Base-by-base conservation (phyloP, 2,113 vertebrate genomes). In the Neodontobutis hainanensis region DNA sequence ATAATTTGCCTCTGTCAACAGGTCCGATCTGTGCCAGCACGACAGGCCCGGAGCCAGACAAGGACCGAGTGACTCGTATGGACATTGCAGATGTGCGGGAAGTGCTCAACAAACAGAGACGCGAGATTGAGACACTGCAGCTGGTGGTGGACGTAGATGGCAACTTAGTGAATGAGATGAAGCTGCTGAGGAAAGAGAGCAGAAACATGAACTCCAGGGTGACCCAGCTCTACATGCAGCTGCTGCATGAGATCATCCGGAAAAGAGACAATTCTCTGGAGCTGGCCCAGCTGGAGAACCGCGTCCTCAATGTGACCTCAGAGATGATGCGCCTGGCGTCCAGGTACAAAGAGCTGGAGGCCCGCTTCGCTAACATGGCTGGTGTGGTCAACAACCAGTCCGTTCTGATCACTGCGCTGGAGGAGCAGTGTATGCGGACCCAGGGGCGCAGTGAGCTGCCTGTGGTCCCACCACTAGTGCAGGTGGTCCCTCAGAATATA, bases 151-250 rank as follows among this genome's bases (percentile, higher is more conserved):
- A 98, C 0, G 96, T 99, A 57, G 97, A 99, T 0, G 97, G 97
- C 10, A 97, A 96, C 90, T 92, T 99, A 15, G 96, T 99, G 47
- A 99, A 94, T 0, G 97, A 99, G 90, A 97, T 99, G 45, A 99
- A 99, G 87, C 83, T 99, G 57, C 90, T 99, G 83, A 89, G 97
- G 72, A 99, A 99, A 65, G 97, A 99, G 85, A 99, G 97, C 55
- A 93, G 97, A 0, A 99, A 99, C 85, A 99, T 99, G 97, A 99
- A 99, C 91, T 98, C 97, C 0, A 93, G 97, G 0, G 97, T 99
- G 16, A 99, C 97, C 4, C 97, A 99, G 7, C 96, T 99, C 70
- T 99, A 99, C 10, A 97, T 99, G 97, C 97, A 99, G 57, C 94
- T 99, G 69, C 66, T 99, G 73, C 97, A 99, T 5, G 97, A 99